A percentile compares a stretch with the other conserved stretches of the same genome.
Evolutionary conservation across 2,113 vertebrate genomes (phyloP).

Genomic region (Xyliphius kryptos): DNA sequence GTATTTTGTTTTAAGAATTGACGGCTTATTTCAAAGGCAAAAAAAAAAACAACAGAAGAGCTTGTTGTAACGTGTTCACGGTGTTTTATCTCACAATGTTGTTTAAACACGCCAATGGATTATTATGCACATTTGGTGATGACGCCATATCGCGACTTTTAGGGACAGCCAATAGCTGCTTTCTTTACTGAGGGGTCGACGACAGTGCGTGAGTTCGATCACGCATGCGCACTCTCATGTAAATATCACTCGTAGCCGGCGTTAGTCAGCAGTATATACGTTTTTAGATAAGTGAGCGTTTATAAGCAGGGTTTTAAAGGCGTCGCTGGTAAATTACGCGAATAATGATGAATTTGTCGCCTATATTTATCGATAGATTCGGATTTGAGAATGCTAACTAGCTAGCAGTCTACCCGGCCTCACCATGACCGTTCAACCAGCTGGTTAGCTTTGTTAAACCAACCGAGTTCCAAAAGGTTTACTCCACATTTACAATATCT

Average conservation of each 20-base stretch:
- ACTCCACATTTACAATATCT: too few species aligned
- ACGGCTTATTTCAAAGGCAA: too few species aligned
- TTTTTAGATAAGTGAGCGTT: neutral
- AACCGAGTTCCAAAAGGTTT: too few species aligned
- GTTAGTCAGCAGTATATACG: neutral
- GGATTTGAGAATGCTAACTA: conserved; percentile 14
- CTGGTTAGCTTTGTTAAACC: neutral
- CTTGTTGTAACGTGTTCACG: too few species aligned
- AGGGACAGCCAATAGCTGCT: too few species aligned
- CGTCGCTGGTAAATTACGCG: neutral
- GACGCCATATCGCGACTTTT: neutral
- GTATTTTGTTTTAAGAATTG: too few species aligned
- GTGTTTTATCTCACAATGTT: too few species aligned
- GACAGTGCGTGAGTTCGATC: neutral
- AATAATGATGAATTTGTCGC: neutral
- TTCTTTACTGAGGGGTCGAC: too few species aligned
- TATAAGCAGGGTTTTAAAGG: neutral
- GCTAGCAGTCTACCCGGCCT: neutral
- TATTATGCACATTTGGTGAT: too few species aligned
- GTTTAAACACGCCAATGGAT: too few species aligned
- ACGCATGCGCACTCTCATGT: conserved; percentile 62
- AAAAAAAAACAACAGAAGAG: too few species aligned
- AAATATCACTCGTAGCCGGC: conserved; percentile 55
- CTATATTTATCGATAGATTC: neutral
- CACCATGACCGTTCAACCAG: conserved; percentile 20